Base-by-base conservation (phyloP, 2,888 invertebrate genomes). In the Limenitis camilla region DNA sequence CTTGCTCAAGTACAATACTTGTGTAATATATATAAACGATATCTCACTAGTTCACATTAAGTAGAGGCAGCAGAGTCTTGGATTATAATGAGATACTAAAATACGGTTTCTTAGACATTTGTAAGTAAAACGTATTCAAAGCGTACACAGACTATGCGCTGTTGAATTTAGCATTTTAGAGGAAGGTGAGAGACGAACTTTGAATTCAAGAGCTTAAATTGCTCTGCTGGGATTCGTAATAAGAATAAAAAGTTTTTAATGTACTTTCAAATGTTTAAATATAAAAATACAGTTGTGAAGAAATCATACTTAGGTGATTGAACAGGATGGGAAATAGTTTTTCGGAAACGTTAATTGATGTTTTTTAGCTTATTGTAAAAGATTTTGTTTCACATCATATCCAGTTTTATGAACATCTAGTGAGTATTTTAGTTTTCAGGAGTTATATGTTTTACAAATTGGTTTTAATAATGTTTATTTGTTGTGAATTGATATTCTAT, bases 1-100 rank as follows among this genome's bases (percentile, higher is more conserved):
- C n/a, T n/a, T n/a, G 77, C 71, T 71, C 66, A 62, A 71, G 71
- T 70, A 79, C 76, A 81, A 78, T 76, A 68, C 71, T 66, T 52
- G 72, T 68, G 71, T 76, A 2, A 19, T 19, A 19, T 71, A 75
- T 71, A 69, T 71, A 76, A 77, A 76, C 72, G 76, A 74, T 77
- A 74, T 68, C 69, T 71, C 65, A 70, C 71, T 72, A 76, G 72
- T 76, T 74, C 71, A 71, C 19, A 19, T 19, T 19, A 71, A 64
- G 68, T 66, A 68, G 65, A 66, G 61, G 67, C 58, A 49, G 48
- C 66, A 63, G 64, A 62, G 65, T 67, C 66, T 58, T 60, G 55
- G 63, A 67, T 67, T 72, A 74, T 79, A 78, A 81, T 76, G 77
- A 76, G 73, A 76, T 73, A 71, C 70, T 69, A 72, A 72, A 74